A percentile compares a stretch with the other conserved stretches of the same genome.
Evolutionary conservation across 2,797 vertebrate species (phyloP).

Genomic region (Phataginus tetradactyla): DNA sequence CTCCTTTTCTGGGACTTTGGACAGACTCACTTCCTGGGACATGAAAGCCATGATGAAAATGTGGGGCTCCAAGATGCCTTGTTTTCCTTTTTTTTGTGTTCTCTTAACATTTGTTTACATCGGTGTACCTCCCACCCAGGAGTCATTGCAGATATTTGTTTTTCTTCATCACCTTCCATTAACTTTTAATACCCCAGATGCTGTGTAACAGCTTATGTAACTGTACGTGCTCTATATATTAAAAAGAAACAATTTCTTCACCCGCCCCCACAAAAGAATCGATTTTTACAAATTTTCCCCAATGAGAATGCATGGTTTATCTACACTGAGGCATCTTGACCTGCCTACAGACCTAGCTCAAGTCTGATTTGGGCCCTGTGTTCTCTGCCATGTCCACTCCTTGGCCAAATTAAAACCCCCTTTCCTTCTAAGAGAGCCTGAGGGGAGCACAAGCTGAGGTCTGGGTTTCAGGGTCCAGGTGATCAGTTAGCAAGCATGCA

Average conservation of each 20-base stretch:
- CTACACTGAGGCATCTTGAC: neutral
- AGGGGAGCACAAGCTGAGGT: neutral
- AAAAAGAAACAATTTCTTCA: neutral
- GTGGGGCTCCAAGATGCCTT: neutral
- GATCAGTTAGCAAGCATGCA: neutral
- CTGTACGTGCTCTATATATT: neutral
- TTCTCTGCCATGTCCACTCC: neutral
- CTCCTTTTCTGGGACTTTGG: neutral
- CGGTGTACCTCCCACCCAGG: neutral
- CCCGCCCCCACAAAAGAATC: neutral
- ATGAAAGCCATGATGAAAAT: neutral
- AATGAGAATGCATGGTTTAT: neutral
- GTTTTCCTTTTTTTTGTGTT: neutral
- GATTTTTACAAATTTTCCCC: neutral
- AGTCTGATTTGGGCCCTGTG: neutral
- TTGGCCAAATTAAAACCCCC: accelerated
- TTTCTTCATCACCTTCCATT: neutral
- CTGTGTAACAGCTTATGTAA: neutral
- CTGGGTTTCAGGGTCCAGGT: neutral
- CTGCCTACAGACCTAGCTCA: neutral
- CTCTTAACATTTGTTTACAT: neutral
- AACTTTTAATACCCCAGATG: neutral
- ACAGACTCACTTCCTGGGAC: neutral
- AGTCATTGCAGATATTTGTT: neutral
- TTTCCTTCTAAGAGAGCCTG: neutral